Evolutionary conservation across 2,113 vertebrate species (phyloP).

Genomic region (Carlito syrichta): DNA sequence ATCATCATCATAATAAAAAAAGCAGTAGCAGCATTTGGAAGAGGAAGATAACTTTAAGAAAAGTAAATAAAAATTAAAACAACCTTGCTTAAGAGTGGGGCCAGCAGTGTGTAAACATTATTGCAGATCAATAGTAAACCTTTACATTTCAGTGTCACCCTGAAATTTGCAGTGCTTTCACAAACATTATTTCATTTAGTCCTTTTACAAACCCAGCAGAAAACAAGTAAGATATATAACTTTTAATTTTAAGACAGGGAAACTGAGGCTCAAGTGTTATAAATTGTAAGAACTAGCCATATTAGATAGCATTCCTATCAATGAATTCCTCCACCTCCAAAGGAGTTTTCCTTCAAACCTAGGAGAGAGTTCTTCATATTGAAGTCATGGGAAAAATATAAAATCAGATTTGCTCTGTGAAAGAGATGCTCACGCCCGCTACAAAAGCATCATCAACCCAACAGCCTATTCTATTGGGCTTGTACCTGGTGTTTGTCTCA

Average conservation of each 20-base stretch:
- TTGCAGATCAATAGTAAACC: background rate
- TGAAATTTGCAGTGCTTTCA: background rate
- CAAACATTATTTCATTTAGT: background rate
- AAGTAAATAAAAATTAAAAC: background rate
- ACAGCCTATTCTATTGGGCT: no score
- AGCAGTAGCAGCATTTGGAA: background rate
- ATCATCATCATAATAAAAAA: no score
- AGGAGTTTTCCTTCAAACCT: background rate
- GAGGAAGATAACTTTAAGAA: background rate
- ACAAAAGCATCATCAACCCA: background rate
- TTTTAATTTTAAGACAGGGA: background rate
- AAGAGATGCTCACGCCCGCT: background rate
- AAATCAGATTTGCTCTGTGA: background rate
- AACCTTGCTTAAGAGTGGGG: background rate
- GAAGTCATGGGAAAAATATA: background rate
- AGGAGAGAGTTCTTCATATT: background rate
- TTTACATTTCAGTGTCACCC: background rate
- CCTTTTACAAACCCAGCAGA: background rate
- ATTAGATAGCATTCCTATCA: background rate
- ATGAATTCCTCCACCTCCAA: background rate
- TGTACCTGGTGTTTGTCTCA: no score
- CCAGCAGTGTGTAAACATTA: background rate
- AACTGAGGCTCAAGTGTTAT: background rate
- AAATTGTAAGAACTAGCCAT: background rate
- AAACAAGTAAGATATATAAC: background rate